phyloP scores from a whole-genome alignment of 2,888 invertebrate species.

The Lacanobia wlatinum region DNA sequence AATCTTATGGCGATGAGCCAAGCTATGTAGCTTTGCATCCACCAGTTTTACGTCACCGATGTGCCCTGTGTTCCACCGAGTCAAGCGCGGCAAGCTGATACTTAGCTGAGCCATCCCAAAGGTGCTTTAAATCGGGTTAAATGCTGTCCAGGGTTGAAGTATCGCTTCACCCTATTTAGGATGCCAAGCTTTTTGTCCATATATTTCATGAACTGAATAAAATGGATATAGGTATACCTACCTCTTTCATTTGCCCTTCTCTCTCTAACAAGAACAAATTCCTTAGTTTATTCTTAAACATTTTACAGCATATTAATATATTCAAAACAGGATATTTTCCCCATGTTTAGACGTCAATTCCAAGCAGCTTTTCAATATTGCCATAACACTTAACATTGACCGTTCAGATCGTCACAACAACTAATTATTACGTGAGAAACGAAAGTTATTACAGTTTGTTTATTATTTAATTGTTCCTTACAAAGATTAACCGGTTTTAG shows the following conservation, averaged over 20 bases:
- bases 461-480: constrained; percentile 54
- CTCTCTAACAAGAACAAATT: not conserved
- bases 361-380: constrained; percentile 13
- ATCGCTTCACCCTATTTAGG: too few relatives aligned
- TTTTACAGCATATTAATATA: not conserved
- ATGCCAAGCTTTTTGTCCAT: too few relatives aligned
- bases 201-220: too few relatives aligned
- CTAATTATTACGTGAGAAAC: constrained; percentile 46
- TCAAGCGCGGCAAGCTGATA: too few relatives aligned
- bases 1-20: too few relatives aligned
- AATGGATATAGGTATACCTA: too few relatives aligned
- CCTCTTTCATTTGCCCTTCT: not conserved
- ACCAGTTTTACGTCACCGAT: too few relatives aligned
- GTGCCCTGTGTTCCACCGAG: too few relatives aligned
- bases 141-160: too few relatives aligned
- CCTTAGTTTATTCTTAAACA: not conserved
- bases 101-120: too few relatives aligned
- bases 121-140: too few relatives aligned
- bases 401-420: constrained; percentile 46
- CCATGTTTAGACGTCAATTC: constrained; percentile 29
- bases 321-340: constrained; percentile 23
- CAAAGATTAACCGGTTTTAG: constrained; percentile 70
- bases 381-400: constrained; percentile 44
- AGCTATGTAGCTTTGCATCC: too few relatives aligned
- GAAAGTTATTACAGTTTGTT: constrained; percentile 55